These are phyloP conservation scores for Aricia agestis DNA, from an alignment of 1,140 invertebrate genomes.

Conservation along the genomic window DNA sequence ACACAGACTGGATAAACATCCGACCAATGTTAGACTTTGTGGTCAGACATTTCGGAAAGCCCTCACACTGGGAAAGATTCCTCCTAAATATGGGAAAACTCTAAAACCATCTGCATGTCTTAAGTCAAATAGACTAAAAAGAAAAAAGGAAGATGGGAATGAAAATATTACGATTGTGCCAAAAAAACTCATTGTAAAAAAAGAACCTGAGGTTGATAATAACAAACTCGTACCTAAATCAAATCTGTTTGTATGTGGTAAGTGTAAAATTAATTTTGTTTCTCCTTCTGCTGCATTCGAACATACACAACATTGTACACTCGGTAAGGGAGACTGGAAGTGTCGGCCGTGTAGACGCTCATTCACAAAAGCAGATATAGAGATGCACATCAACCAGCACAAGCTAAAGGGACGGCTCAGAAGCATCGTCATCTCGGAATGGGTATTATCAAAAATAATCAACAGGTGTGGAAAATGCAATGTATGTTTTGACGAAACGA, in stretches of 20 bases:
- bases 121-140: neutral
- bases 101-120: neutral
- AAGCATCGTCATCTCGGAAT: conserved; percentile 19
- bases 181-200: neutral
- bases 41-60: neutral
- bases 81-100: neutral
- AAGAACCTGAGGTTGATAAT: neutral
- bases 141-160: neutral
- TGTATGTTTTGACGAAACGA: conserved; percentile 27
- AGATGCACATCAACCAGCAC: conserved; percentile 31
- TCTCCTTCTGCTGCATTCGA: conserved; percentile 23
- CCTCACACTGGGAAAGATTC: neutral
- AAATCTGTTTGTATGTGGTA: conserved; percentile 32
- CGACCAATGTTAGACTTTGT: neutral
- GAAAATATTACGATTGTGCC: neutral
- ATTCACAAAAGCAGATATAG: conserved; percentile 26
- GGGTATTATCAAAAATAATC: conserved; percentile 22
- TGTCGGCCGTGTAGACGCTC: conserved; percentile 27
- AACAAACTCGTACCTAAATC: conserved; percentile 26
- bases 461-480: conserved; percentile 30
- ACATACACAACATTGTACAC: conserved; percentile 28
- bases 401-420: conserved; percentile 25
- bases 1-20: conserved; percentile 23
- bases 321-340: conserved; percentile 30
- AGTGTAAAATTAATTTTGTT: conserved; percentile 35